A percentile compares a stretch with the other conserved stretches of the same genome.
Evolutionary conservation across 2,888 invertebrate species (phyloP).

Genomic region (Chloroclysta siterata): DNA sequence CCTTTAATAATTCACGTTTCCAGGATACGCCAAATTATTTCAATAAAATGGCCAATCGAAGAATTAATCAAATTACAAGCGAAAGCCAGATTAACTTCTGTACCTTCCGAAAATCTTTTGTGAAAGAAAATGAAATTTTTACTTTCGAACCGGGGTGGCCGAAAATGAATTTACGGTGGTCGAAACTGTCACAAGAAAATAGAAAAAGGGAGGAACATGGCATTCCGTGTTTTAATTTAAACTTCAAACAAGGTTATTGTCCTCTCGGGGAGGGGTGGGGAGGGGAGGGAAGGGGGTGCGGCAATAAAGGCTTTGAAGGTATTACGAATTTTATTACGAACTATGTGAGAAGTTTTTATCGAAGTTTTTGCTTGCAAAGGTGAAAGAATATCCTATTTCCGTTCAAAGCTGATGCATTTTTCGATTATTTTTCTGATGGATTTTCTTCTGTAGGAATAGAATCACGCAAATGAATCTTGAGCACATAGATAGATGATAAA

Average conservation of each 20-base stretch:
- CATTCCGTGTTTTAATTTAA: conserved; percentile 46
- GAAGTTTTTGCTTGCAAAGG: conserved; percentile 7
- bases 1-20: neutral
- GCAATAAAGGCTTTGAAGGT: conserved; percentile 33
- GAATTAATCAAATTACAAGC: conserved; percentile 43
- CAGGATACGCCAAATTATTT: conserved; percentile 9
- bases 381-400: too few relatives aligned
- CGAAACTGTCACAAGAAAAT: conserved; percentile 39
- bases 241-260: conserved; percentile 44
- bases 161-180: conserved; percentile 36
- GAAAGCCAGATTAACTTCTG: conserved; percentile 36
- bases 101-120: conserved; percentile 26
- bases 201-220: conserved; percentile 36
- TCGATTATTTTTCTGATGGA: too few relatives aligned
- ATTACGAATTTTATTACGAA: conserved; percentile 38
- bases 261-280: conserved; percentile 31
- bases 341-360: conserved; percentile 25
- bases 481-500: too few relatives aligned
- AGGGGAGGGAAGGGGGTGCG: conserved; percentile 11
- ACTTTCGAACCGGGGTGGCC: conserved; percentile 29
- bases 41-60: conserved; percentile 40
- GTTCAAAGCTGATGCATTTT: too few relatives aligned
- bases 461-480: too few relatives aligned
- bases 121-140: conserved; percentile 33
- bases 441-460: too few relatives aligned